Evolutionary conservation across 2,888 invertebrate genomes (phyloP), one percentile per base, ranked within the genome.

Genomic region (Yponomeuta sedellus): DNA sequence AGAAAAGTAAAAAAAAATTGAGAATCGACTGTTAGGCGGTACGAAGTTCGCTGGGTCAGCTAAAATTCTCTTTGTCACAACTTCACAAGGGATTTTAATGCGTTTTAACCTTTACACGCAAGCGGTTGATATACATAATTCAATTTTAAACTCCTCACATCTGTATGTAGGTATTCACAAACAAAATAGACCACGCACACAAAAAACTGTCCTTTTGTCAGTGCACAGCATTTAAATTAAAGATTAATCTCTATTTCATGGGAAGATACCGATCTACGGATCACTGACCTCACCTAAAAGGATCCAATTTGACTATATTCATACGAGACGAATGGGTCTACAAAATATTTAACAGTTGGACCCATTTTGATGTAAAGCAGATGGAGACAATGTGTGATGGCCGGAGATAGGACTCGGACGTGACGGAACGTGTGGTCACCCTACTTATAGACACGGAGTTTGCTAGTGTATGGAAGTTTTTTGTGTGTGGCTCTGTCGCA

Each of bases 331-430:
- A 58, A 62, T 62, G 25, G 58, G 57, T 10, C 25, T 22, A 22
- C 25, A n/a, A 28, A n/a, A 28, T 61, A 61, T 61, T 61, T 25
- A 74, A 74, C 74, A 75, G 75, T 73, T 68, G 71, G 70, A 69
- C 68, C 69, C 75, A 80, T 82, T 82, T 74, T 80, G 71, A 82
- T 82, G 82, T 79, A 80, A 82, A 82, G 67, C 74, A 80, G 79
- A 71, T 72, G 78, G 73, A 76, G 77, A 82, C 82, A 81, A 81
- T 77, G 70, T 63, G 64, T 22, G 56, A 40, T 56, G 58, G 28
- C n/a, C 20, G 0, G 59, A 61, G 64, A 56, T 57, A 56, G 64
- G 64, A 57, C 34, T 34, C 10, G 65, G 65, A 44, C 61, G 66
- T 61, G 61, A 66, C 61, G 66, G 61, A 66, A 61, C 61, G 52